These are phyloP conservation scores for Limanda limanda DNA, from an alignment of 2,113 vertebrate genomes.

Conservation along the genomic window DNA sequence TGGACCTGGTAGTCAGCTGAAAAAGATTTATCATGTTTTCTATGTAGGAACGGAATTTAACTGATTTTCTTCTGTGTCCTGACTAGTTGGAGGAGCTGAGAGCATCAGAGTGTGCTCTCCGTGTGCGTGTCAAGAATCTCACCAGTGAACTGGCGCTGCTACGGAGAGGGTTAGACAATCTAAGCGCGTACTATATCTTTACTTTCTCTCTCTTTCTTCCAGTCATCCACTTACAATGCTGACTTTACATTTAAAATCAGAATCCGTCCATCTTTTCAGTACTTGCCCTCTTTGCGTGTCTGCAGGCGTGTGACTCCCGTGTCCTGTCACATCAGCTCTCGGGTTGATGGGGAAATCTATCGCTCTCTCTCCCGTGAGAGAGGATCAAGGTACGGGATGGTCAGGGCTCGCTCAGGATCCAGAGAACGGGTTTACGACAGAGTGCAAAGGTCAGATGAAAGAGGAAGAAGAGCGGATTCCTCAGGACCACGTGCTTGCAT, in stretches of 20 bases:
- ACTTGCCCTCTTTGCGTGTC: neutral
- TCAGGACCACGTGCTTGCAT: conserved; percentile 68
- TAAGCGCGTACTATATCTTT: conserved; percentile 62
- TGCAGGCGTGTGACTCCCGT: conserved; percentile 79
- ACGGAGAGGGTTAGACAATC: conserved; percentile 84
- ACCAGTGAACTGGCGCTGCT: conserved; percentile 85
- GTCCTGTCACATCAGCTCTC: conserved; percentile 46
- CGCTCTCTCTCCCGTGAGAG: conserved; percentile 81
- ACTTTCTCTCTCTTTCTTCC: conserved; percentile 37
- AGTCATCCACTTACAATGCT: conserved; percentile 20
- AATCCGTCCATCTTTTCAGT: neutral
- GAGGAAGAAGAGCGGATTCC: conserved; percentile 82
- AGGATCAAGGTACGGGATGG: conserved; percentile 46
- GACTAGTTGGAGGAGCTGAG: conserved; percentile 87
- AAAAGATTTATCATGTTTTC: neutral
- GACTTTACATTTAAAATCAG: neutral
- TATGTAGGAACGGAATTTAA: neutral
- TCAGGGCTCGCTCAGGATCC: conserved; percentile 82
- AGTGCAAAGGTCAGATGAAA: conserved; percentile 74
- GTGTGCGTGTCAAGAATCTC: conserved; percentile 86
- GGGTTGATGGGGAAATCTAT: conserved; percentile 69
- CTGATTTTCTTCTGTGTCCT: neutral
- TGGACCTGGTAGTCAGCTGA: conserved; percentile 39
- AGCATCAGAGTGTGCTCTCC: conserved; percentile 85
- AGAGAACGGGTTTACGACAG: conserved; percentile 78